A percentile compares a stretch with the other conserved stretches of the same genome.
phyloP scores from a whole-genome alignment of 2,113 vertebrate genomes.

The Sturnus vulgaris region DNA sequence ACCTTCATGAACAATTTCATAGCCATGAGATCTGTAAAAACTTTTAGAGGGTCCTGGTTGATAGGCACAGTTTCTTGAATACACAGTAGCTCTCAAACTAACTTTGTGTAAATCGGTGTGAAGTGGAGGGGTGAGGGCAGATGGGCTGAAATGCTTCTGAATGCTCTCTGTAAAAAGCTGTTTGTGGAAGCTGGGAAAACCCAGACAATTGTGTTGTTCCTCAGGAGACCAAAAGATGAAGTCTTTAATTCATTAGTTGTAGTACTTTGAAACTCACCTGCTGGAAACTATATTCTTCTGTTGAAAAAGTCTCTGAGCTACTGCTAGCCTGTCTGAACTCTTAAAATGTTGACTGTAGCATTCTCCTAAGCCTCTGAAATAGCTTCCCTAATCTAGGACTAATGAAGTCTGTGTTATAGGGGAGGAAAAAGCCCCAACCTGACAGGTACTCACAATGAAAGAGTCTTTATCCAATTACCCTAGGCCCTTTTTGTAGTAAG shows the following conservation, averaged over 20 bases:
- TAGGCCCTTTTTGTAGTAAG: background rate
- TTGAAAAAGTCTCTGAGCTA: background rate
- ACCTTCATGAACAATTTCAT: background rate
- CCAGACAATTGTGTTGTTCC: background rate
- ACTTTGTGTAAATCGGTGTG: background rate
- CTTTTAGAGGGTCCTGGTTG: background rate
- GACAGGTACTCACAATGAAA: background rate
- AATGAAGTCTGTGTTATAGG: background rate
- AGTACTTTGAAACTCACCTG: background rate
- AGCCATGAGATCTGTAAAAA: background rate
- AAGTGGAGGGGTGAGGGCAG: background rate
- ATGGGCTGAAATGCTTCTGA: background rate
- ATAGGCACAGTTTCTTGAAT: background rate
- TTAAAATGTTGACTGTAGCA: background rate
- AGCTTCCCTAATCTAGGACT: background rate
- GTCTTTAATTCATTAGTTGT: background rate
- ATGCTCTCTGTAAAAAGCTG: background rate
- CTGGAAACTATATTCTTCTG: background rate
- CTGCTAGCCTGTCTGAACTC: background rate
- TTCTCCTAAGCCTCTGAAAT: background rate
- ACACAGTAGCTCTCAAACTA: background rate
- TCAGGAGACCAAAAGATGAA: background rate
- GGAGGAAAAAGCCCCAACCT: rapidly evolving
- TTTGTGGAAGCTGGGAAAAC: background rate
- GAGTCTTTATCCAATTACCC: background rate